phyloP scores from a whole-genome alignment of 2,113 vertebrate species.

The Ploceus nigricollis region DNA sequence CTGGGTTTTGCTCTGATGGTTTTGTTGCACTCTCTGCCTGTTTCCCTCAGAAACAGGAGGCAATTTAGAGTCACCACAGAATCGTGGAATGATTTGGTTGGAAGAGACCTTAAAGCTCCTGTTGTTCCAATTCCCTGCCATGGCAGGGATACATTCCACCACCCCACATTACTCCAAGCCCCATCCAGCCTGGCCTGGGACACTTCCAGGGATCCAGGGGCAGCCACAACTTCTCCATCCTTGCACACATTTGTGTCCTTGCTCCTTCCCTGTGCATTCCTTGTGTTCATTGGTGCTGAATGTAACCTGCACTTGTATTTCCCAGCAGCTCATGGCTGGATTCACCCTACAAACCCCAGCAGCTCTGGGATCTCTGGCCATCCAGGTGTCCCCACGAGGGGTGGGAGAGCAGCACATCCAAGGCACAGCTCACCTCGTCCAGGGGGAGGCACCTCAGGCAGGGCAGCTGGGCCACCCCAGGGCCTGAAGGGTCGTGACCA shows the following conservation, averaged over 20 bases:
- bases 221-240: background rate
- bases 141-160: background rate
- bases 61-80: background rate
- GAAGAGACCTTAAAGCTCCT: background rate
- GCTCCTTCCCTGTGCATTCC: background rate
- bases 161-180: background rate
- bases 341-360: background rate
- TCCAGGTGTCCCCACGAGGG: background rate
- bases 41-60: background rate
- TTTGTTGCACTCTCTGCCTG: background rate
- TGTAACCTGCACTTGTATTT: background rate
- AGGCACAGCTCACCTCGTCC: background rate
- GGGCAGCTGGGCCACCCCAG: background rate
- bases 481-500: background rate
- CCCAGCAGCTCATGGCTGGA: background rate
- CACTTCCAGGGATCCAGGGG: background rate
- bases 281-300: background rate
- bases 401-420: rapidly evolving
- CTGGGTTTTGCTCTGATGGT: background rate
- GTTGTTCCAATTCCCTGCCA: background rate
- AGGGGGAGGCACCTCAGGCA: background rate
- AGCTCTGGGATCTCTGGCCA: background rate
- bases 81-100: background rate
- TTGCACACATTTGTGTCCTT: background rate
- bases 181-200: background rate